Conservation (phyloP, 2,113 vertebrate genomes). For the Cheilinus undulatus region DNA sequence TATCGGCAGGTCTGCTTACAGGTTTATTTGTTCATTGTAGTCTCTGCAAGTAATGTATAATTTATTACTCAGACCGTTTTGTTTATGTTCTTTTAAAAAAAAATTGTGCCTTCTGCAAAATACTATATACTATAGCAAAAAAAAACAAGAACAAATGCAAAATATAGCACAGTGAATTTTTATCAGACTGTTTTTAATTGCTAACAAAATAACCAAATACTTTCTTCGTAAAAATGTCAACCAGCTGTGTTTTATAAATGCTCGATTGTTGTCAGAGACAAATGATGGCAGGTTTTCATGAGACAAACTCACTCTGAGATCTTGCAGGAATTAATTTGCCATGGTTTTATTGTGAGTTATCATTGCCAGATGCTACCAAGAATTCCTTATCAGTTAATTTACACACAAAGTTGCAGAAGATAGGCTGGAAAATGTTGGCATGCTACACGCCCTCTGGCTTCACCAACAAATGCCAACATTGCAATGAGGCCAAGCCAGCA, state of each 20-base stretch:
- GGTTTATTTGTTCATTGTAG: no score
- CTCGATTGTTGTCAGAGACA: constrained; percentile 50
- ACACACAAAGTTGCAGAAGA: constrained; percentile 32
- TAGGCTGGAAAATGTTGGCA: constrained; percentile 34
- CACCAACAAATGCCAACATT: constrained; percentile 22
- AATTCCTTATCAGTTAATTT: constrained; percentile 27
- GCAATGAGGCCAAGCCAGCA: constrained; percentile 38
- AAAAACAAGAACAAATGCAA: neutral
- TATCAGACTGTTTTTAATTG: constrained; percentile 10
- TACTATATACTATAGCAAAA: neutral
- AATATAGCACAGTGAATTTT: neutral
- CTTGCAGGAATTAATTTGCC: constrained; percentile 44
- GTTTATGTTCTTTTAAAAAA: no score
- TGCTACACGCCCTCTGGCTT: constrained; percentile 53
- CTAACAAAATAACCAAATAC: neutral
- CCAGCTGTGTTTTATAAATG: constrained; percentile 40
- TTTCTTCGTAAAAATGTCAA: constrained; percentile 36
- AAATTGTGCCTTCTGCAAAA: neutral
- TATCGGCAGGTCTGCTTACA: no score
- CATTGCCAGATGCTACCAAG: constrained; percentile 36
- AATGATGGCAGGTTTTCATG: constrained; percentile 62
- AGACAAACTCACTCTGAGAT: constrained; percentile 61
- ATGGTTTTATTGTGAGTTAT: constrained; percentile 40
- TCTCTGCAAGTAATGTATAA: no score
- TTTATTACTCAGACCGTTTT: no score